Base-by-base conservation (phyloP, 2,113 vertebrate species). In the Spea multiplicata region DNA sequence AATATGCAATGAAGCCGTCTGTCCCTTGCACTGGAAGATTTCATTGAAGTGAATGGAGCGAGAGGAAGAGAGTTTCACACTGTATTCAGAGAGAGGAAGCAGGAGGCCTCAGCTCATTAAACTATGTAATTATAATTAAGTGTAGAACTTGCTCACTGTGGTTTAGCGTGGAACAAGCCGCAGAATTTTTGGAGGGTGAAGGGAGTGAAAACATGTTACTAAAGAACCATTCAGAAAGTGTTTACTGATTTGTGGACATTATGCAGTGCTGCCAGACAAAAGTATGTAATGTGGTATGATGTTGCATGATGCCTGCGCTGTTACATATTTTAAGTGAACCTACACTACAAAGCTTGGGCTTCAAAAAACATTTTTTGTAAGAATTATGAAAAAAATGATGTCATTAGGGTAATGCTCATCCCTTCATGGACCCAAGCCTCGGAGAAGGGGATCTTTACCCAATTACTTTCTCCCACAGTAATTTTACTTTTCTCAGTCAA, bases 51-150 rank as follows among this genome's bases (percentile, higher is more conserved):
- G 69, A 72, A 78, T 78, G 47, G 64, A 67, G 50, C 44, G 67
- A 72, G 69, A 53, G 69, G 52, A 66, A 78, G 76, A 46, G 45
- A n/a, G 59, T 53, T 64, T 78, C 44, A 53, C 76, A 47, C 47
- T 47, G 55, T 45, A 45, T 71, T 55, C 67, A 71, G 68, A 64
- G 71, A 71, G 57, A 57, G 55, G 45, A 73, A 45, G 66, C 66
- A 75, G 57, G 30, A 66, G 14, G 62, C 61, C 73, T 50, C 57
- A 78, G 55, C 69, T 78, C 76, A 72, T 78, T 78, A 78, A 72
- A 71, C 59, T 46, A 72, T 59, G 50, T 72, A 78, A 78, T 72
- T 71, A 78, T 72, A 62, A 30, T 69, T 72, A 72, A 72, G 30
- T 66, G 45, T 78, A 78, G 68, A 13, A 53, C 68, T 69, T 65